Conservation (phyloP, 2,888 invertebrate species). For the Hirtodrosophila confusa region DNA sequence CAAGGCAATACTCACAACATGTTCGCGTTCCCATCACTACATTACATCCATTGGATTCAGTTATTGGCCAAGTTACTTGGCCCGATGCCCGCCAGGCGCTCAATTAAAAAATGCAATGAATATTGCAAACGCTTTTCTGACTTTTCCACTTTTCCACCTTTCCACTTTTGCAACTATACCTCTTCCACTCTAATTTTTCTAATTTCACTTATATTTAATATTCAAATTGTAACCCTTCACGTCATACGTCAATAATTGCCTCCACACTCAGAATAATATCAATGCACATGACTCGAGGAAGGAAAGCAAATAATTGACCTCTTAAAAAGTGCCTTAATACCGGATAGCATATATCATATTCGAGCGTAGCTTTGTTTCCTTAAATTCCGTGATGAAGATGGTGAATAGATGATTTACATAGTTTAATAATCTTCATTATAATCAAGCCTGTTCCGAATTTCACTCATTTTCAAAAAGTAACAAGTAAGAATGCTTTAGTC, state of each 20-base stretch:
- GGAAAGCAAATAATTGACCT: too few species aligned
- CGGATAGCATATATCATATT: too few species aligned
- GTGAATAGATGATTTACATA: too few species aligned
- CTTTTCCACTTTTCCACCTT: conserved; percentile 19
- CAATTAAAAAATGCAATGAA: conserved; percentile 43
- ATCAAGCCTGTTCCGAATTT: too few species aligned
- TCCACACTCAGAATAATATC: neutral
- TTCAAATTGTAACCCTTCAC: conserved; percentile 41
- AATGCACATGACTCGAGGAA: too few species aligned
- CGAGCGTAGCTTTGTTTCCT: too few species aligned
- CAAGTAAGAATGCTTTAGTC: too few species aligned
- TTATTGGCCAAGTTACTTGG: conserved; percentile 6
- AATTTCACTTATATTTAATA: conserved; percentile 26
- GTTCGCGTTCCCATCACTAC: conserved; percentile 37
- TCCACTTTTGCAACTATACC: conserved; percentile 18
- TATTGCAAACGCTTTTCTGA: conserved; percentile 23
- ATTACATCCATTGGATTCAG: conserved; percentile 4
- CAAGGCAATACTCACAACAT: conserved; percentile 22
- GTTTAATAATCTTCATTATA: too few species aligned
- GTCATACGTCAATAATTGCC: conserved; percentile 38
- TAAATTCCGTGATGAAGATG: too few species aligned
- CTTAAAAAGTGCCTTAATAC: too few species aligned
- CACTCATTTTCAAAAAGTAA: too few species aligned
- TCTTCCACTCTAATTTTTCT: neutral
- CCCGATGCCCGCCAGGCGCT: conserved; percentile 18